Conservation (phyloP, 2,888 invertebrate genomes). For the Perizoma flavofasciatum region DNA sequence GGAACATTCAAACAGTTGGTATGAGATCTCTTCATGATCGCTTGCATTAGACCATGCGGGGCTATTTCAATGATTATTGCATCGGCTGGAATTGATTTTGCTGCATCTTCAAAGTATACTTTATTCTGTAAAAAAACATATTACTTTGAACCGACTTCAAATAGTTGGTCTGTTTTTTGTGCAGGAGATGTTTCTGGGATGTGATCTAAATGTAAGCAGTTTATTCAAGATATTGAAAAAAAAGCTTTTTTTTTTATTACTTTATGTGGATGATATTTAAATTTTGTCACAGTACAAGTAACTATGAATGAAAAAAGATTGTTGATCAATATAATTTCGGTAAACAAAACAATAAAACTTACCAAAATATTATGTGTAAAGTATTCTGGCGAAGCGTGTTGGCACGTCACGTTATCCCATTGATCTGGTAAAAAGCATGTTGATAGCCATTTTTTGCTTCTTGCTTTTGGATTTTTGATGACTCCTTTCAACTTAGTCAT, state of each 20-base stretch:
- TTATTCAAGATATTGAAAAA: too few relatives aligned
- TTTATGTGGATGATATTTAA: too few relatives aligned
- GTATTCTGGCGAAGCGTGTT: constrained; percentile 90
- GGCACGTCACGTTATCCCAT: constrained; percentile 85
- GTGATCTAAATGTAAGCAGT: too few relatives aligned
- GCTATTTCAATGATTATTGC: constrained; percentile 93
- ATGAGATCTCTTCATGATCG: constrained; percentile 90
- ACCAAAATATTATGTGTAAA: constrained; percentile 90
- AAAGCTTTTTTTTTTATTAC: too few relatives aligned
- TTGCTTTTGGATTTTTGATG: constrained; percentile 84
- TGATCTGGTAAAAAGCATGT: constrained; percentile 87
- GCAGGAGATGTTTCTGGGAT: too few relatives aligned
- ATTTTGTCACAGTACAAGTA: too few relatives aligned
- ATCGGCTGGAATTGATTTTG: constrained; percentile 88
- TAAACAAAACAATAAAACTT: constrained; percentile 29
- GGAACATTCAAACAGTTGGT: constrained; percentile 86
- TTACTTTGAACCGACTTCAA: too few relatives aligned
- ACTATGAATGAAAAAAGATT: too few relatives aligned
- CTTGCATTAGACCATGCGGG: constrained; percentile 92
- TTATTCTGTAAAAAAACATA: constrained; percentile 59
- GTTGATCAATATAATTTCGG: too few relatives aligned
- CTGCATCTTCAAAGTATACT: constrained; percentile 90
- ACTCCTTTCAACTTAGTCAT: constrained; percentile 81
- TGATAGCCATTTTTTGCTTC: constrained; percentile 91
- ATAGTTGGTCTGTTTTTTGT: too few relatives aligned